Percentiles rank a stretch among this genome's conserved stretches.
These are phyloP conservation scores for Otolemur garnettii DNA, from an alignment of 2,113 vertebrate species.

Conservation along the genomic window DNA sequence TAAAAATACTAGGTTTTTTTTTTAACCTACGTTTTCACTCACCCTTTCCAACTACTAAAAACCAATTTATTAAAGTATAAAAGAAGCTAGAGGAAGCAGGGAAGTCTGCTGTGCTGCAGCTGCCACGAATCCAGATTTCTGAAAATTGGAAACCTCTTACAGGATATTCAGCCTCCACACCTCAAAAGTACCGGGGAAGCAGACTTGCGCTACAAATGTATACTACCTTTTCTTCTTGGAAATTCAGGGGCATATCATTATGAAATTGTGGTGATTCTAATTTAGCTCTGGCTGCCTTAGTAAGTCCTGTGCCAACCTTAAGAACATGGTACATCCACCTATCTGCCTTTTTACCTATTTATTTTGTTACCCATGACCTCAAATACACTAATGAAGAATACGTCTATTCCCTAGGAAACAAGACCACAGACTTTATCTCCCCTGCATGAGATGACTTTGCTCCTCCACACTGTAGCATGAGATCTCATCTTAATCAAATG, in stretches of 20 bases:
- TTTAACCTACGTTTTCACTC: conserved; percentile 74
- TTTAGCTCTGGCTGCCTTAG: conserved; percentile 4
- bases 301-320: neutral
- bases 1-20: conserved; percentile 71
- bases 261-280: neutral
- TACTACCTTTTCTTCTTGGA: neutral
- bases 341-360: neutral
- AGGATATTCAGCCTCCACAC: neutral
- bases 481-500: conserved; percentile 94
- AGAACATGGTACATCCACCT: neutral
- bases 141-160: neutral
- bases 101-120: neutral
- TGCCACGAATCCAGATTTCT: neutral
- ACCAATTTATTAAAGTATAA: conserved; percentile 56
- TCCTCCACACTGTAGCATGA: conserved; percentile 90
- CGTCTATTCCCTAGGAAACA: neutral
- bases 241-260: neutral
- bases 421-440: conserved; percentile 85
- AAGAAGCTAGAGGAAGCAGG: neutral
- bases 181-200: neutral
- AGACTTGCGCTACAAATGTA: neutral
- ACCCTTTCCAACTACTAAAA: conserved; percentile 55
- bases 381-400: conserved; percentile 46
- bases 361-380: conserved; percentile 28
- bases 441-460: conserved; percentile 74